A percentile compares a stretch with the other conserved stretches of the same genome.
phyloP scores from a whole-genome alignment of 2,888 invertebrate genomes.

The Tetanocera ferruginea region DNA sequence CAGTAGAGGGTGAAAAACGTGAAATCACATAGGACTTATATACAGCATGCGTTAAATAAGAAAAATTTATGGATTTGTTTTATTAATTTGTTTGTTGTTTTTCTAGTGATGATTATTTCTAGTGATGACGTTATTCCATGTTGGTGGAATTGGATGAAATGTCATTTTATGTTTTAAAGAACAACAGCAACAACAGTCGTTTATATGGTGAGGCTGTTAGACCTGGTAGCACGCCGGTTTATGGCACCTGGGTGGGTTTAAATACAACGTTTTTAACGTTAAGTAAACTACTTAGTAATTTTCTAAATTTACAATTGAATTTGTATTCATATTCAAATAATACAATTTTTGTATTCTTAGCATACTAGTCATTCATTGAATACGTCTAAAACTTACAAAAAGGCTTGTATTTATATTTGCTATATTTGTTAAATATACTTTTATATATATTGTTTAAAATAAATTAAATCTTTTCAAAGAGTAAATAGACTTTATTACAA shows the following conservation, averaged over 20 bases:
- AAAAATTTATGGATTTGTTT: background rate
- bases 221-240: conserved; percentile 73
- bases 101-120: no score
- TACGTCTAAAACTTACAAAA: no score
- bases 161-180: conserved; percentile 72
- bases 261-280: background rate
- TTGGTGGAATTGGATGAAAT: conserved; percentile 72
- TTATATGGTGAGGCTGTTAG: conserved; percentile 75
- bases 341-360: no score
- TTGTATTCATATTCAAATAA: no score
- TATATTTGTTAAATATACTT: no score
- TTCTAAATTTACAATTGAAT: no score
- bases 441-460: no score
- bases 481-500: no score
- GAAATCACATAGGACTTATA: conserved; percentile 74
- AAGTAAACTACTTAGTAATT: no score
- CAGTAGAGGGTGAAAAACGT: conserved; percentile 79
- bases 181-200: conserved; percentile 80
- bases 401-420: no score
- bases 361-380: no score
- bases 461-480: no score
- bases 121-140: conserved; percentile 74
- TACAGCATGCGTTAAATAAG: conserved; percentile 54
- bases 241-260: conserved; percentile 71
- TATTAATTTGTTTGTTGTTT: background rate